phyloP scores from a whole-genome alignment of 2,888 invertebrate genomes.

The Dolichomitus sp. region DNA sequence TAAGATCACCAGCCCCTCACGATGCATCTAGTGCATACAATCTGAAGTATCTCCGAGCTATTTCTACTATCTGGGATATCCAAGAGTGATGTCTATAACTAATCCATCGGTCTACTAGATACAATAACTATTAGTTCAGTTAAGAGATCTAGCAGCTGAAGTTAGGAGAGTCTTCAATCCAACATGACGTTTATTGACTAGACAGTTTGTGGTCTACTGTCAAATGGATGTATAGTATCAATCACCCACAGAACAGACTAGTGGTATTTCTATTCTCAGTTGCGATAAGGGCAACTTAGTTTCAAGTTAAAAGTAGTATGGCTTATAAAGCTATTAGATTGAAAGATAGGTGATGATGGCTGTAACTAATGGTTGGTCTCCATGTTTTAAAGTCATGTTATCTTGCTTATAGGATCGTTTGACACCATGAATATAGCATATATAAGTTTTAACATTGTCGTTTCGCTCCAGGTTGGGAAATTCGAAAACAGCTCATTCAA shows the following conservation, averaged over 20 bases:
- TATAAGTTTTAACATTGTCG: background rate
- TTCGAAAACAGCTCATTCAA: background rate
- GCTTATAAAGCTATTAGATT: background rate
- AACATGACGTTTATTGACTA: background rate
- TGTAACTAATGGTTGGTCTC: background rate
- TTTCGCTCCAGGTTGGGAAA: background rate
- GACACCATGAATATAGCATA: background rate
- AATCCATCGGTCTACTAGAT: slow-evolving; percentile 4
- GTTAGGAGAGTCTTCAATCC: background rate
- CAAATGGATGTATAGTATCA: background rate
- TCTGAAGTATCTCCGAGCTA: background rate
- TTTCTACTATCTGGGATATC: slow-evolving; percentile 12
- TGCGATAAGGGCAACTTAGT: background rate
- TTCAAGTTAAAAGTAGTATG: background rate
- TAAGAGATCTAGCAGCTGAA: background rate
- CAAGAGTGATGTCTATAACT: slow-evolving; percentile 12
- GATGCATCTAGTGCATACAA: slow-evolving; percentile 18
- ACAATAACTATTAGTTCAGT: background rate
- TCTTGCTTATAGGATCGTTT: background rate
- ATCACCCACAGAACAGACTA: background rate
- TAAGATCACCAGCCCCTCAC: slow-evolving; percentile 36
- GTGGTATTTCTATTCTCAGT: background rate
- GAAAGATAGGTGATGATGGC: background rate
- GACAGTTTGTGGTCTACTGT: background rate
- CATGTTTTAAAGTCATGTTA: background rate